Base-by-base conservation (phyloP, 2,797 vertebrate species). In the Hyperoplus lanceolatus region DNA sequence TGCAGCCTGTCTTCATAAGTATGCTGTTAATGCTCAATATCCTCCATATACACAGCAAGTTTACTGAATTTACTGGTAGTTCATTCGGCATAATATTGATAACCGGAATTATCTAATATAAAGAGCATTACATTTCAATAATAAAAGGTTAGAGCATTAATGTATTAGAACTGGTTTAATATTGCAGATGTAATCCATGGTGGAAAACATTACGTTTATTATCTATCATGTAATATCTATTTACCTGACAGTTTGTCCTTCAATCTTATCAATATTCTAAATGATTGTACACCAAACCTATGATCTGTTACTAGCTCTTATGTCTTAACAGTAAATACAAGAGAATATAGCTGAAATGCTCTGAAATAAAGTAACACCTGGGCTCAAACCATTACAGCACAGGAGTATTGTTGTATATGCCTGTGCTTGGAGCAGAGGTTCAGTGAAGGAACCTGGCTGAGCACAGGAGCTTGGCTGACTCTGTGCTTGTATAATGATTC, bases 401-500 rank as follows among this genome's bases (percentile, higher is more conserved):
- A 66, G 54, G 65, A 61, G 73, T 60, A 43, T 49, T 6, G 36
- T 42, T 66, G 43, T 18, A 48, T 73, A 57, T 56, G 45, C 21
- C 36, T 51, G 21, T 39, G 53, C 43, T 68, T 58, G 3, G 9
- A 72, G 39, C 50, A 29, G 16, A 77, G 50, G 38, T 72, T 64
- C 46, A 43, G 21, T 43, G 49, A 76, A 73, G 61, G 51, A 78
- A 67, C 65, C 72, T 73, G 64, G 75, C 79, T 80, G 56, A 82
- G 83, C 61, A 66, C 80, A 42, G 70, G 43, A 69, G 65, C 67
- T 75, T 87, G 79, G 82, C 83, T 60, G 70, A 75, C 55, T 69
- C 43, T 56, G n/a, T 72, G 38, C 45, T 43, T 36, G 36, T 58
- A 74, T 80, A 87, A 90, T 70, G 82, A 81, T n/a, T 87, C 72